These are phyloP conservation scores for Toxostoma redivivum DNA, from an alignment of 2,113 vertebrate species.

Conservation along the genomic window DNA sequence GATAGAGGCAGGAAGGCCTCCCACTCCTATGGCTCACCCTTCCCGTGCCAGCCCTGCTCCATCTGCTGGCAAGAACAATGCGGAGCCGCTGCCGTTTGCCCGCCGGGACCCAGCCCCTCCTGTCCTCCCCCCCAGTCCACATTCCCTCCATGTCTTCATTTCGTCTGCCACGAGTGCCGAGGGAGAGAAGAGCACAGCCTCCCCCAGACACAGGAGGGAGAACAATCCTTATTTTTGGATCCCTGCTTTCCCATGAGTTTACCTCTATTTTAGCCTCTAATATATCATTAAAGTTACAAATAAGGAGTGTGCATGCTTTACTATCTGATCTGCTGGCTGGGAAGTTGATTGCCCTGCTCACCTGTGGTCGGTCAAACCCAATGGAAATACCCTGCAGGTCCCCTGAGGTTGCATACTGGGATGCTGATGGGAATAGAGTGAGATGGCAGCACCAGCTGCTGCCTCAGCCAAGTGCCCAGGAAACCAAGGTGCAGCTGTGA, in stretches of 20 bases:
- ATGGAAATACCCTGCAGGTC: background rate
- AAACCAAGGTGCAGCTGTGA: background rate
- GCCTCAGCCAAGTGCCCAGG: background rate
- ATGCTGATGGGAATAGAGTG: background rate
- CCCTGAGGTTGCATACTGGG: background rate
- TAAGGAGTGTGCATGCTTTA: background rate
- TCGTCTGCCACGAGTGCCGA: background rate
- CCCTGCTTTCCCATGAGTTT: background rate
- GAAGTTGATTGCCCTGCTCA: background rate
- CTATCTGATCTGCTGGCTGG: background rate
- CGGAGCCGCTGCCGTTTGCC: background rate
- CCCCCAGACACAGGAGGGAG: background rate
- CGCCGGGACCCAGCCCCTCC: background rate
- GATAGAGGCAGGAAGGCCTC: background rate
- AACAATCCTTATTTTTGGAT: background rate
- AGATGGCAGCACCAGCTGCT: background rate
- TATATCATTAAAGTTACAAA: background rate
- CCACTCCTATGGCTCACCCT: background rate
- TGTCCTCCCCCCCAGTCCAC: background rate
- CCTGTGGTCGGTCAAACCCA: background rate
- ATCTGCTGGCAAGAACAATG: constrained; percentile 24
- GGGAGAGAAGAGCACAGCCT: background rate
- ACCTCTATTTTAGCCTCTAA: background rate
- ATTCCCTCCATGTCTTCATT: background rate
- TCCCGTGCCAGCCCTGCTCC: constrained; percentile 26